These are phyloP conservation scores for Achroia grisella DNA, from an alignment of 1,140 invertebrate genomes.

Conservation along the genomic window DNA sequence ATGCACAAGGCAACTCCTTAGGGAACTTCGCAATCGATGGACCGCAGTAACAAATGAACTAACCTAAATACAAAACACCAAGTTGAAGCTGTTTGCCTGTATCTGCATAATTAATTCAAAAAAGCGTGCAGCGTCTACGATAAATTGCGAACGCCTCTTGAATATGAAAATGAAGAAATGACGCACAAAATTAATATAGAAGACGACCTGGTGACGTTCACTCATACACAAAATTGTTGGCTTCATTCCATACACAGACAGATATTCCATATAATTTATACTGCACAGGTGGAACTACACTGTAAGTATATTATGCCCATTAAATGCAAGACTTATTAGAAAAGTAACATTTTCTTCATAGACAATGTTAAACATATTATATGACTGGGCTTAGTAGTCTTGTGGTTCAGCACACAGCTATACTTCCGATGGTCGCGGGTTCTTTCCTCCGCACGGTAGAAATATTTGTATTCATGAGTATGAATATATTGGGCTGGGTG, in stretches of 20 bases:
- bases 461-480: no score
- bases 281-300: no score
- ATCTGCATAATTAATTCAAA: conserved; percentile 1
- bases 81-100: not conserved
- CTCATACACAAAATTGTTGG: conserved; percentile 2
- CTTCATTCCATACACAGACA: conserved; percentile 3
- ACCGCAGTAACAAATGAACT: not conserved
- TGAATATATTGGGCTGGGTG: no score
- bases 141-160: conserved; percentile 9
- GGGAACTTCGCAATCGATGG: not conserved
- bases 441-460: no score
- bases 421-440: no score
- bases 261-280: no score
- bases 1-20: not conserved
- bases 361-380: no score
- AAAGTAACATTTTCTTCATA: no score
- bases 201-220: not conserved
- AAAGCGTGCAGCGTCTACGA: not conserved
- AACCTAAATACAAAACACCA: not conserved
- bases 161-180: conserved; percentile 7
- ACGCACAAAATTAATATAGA: conserved; percentile 9
- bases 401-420: no score
- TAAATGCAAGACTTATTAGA: no score
- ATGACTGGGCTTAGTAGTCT: no score
- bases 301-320: no score